Conservation (phyloP, 53 echinoderm and acorn worm species). For the Luidia sarsii region DNA sequence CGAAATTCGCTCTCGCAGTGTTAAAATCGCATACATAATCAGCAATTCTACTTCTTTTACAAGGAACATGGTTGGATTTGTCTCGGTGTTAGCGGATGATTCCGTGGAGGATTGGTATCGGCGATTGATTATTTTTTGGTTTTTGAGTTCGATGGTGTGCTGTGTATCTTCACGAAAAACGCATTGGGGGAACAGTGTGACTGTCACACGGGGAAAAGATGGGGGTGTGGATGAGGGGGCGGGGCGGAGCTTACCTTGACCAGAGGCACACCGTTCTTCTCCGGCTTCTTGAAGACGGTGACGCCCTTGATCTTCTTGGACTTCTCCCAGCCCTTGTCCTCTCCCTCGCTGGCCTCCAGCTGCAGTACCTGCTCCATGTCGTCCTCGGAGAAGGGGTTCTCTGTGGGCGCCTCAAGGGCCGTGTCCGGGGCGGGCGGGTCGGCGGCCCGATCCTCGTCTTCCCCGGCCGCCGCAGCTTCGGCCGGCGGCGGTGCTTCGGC, state of each 20-base stretch:
- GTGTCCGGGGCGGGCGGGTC: conserved; percentile 52
- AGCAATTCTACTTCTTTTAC: too few species aligned
- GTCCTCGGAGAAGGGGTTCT: conserved; percentile 92
- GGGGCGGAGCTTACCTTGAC: conserved; percentile 74
- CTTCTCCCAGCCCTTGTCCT: conserved; percentile 92
- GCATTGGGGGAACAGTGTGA: background rate
- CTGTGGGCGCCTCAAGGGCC: conserved; percentile 79
- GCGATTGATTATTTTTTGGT: too few species aligned
- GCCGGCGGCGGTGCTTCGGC: conserved; percentile 55
- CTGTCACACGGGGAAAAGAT: background rate
- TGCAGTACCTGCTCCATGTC: conserved; percentile 83
- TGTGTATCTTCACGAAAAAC: too few species aligned
- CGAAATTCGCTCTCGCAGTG: too few species aligned
- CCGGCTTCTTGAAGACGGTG: conserved; percentile 79
- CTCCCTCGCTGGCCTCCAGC: conserved; percentile 77
- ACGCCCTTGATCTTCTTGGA: conserved; percentile 92
- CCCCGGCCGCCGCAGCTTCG: conserved; percentile 59
- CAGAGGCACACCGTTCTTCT: conserved; percentile 85
- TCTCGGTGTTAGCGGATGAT: too few species aligned
- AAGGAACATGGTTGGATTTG: too few species aligned
- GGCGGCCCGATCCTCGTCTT: conserved; percentile 27
- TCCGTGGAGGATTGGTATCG: too few species aligned
- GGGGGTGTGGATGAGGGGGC: background rate
- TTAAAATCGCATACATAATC: too few species aligned
- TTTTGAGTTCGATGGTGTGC: too few species aligned